Conservation (phyloP, 1,140 invertebrate genomes). For the Sipha flava region DNA sequence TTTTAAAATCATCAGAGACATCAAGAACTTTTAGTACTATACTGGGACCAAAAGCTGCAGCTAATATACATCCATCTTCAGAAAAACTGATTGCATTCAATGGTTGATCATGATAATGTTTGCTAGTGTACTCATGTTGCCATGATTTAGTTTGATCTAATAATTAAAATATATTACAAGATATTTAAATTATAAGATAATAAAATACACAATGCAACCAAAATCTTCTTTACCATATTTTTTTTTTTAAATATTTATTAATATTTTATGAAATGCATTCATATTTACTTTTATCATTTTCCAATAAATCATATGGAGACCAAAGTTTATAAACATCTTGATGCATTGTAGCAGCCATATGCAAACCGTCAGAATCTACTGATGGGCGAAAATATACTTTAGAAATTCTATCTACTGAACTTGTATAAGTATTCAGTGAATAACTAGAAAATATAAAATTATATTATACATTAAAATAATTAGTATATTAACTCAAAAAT, state of each 20-base stretch:
- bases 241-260: neutral
- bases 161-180: slow-evolving; percentile 21
- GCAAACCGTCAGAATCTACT: neutral
- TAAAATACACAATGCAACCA: neutral
- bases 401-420: slow-evolving; percentile 13
- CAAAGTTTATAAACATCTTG: neutral
- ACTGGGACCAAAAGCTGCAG: slow-evolving; percentile 58
- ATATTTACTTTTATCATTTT: slow-evolving; percentile 13
- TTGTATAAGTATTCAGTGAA: slow-evolving; percentile 25
- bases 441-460: slow-evolving; percentile 19
- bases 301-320: neutral
- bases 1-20: slow-evolving; percentile 31
- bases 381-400: slow-evolving; percentile 26
- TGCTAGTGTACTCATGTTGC: slow-evolving; percentile 50
- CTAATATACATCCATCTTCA: slow-evolving; percentile 65
- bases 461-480: neutral
- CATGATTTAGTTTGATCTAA: slow-evolving; percentile 45
- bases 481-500: neutral
- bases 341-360: neutral
- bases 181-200: neutral
- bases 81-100: slow-evolving; percentile 57
- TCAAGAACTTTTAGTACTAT: slow-evolving; percentile 59
- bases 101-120: slow-evolving; percentile 53
- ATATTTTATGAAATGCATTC: neutral
- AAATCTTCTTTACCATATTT: neutral